These are phyloP conservation scores for Psophia crepitans DNA, from an alignment of 2,113 vertebrate genomes.

Conservation along the genomic window DNA sequence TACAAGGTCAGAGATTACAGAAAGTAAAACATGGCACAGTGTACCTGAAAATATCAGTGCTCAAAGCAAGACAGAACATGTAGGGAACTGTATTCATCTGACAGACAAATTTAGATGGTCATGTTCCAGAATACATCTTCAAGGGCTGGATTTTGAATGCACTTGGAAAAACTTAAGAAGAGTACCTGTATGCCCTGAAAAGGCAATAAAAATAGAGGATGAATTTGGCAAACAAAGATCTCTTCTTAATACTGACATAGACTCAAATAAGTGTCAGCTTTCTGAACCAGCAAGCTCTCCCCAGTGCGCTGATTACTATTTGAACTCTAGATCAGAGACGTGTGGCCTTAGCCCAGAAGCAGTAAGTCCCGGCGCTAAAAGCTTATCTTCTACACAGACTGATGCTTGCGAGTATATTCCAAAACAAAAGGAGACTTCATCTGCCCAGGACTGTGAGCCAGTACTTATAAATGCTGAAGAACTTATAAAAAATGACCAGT, in stretches of 20 bases:
- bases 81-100: background rate
- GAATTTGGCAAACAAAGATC: background rate
- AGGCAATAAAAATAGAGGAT: background rate
- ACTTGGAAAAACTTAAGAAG: background rate
- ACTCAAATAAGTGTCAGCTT: background rate
- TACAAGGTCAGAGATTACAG: background rate
- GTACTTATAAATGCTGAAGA: background rate
- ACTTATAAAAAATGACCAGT: background rate
- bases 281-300: background rate
- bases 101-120: slow-evolving; percentile 41
- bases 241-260: background rate
- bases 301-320: background rate
- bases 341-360: background rate
- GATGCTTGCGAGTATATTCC: background rate
- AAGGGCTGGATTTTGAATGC: slow-evolving; percentile 14
- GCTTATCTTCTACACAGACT: background rate
- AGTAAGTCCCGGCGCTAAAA: background rate
- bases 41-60: slow-evolving; percentile 59
- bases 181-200: background rate
- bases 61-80: background rate
- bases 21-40: slow-evolving; percentile 46
- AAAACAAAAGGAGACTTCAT: background rate
- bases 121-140: slow-evolving; percentile 43
- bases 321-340: background rate
- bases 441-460: background rate